phyloP scores from a whole-genome alignment of 2,113 vertebrate species.

The Aythya baeri region DNA sequence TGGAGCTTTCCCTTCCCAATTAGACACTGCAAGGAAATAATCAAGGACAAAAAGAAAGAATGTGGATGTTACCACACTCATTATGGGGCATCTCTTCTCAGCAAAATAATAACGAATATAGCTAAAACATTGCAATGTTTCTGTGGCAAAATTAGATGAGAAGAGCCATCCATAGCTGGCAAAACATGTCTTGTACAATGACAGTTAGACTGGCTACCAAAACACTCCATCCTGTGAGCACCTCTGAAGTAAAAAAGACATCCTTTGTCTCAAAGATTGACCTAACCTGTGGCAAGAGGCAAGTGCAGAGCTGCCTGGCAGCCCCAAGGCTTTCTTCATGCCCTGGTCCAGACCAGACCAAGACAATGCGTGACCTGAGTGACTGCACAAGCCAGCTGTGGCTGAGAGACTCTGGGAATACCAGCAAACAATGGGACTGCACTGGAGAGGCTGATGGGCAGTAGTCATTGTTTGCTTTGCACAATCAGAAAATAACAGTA shows the following conservation, averaged over 20 bases:
- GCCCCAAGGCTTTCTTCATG: not conserved
- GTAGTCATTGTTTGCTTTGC: not conserved
- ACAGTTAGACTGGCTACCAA: not conserved
- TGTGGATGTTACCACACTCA: not conserved
- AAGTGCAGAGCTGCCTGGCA: not conserved
- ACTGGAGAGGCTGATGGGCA: not conserved
- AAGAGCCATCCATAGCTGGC: not conserved
- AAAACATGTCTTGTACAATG: accelerated
- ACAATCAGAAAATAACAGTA: not conserved
- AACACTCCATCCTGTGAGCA: not conserved
- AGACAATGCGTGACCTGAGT: accelerated
- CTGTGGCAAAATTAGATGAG: not conserved
- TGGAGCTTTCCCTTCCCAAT: not conserved
- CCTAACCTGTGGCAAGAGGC: not conserved
- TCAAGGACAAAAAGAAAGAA: not conserved
- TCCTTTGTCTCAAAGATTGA: not conserved
- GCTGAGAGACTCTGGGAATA: not conserved
- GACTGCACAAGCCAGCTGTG: not conserved
- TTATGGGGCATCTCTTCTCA: not conserved
- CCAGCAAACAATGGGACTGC: not conserved
- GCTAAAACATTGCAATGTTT: not conserved
- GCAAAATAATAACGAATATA: not conserved
- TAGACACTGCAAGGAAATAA: not conserved
- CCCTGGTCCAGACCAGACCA: no score
- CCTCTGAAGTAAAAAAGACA: not conserved